Evolutionary conservation across 2,113 vertebrate genomes (phyloP), one percentile per base, ranked within the genome.

Genomic region (Athene cunicularia): DNA sequence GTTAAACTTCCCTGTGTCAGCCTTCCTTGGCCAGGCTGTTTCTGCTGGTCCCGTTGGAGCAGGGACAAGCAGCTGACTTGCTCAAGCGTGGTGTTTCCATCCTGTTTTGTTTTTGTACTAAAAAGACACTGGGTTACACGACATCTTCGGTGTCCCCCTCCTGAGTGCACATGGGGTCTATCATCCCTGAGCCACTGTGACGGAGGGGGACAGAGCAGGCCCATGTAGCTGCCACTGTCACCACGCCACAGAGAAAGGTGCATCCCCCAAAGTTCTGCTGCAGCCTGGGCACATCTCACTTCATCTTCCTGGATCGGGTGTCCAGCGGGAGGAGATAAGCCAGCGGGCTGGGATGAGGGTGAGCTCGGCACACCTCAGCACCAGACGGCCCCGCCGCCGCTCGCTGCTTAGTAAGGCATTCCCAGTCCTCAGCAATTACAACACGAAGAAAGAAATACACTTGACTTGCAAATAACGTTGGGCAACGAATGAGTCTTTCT

Each of bases 221-320:
- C 80, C 20, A 0, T 0, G 11, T 2, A 8, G 35, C 9, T 14
- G 39, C 60, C 45, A 0, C 20, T 2, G 9, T n/a, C 82, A 21
- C 62, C 13, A 0, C 0, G 11, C 1, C 37, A 0, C 1, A 0
- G 64, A 17, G 52, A 4, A 18, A n/a, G 11, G 7, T 4, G 6
- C 73, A 3, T 14, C 26, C 12, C 49, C 49, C 43, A 0, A 11
- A 1, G 32, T 26, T 32, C 28, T 12, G 14, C 13, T 4, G 1
- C 22, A 22, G 27, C 41, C 37, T 33, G 12, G 66, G 5, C 63
- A 49, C 12, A 6, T 33, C 75, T 58, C 9, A 1, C 27, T 30
- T 19, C 15, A 4, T 4, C 9, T 30, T 35, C 66, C 18, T 26
- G 4, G 0, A 2, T 1, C 22, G 2, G 12, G 16, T 35, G 35